These are phyloP conservation scores for Platyrinchus mystaceus DNA, from an alignment of 2,797 vertebrate genomes.

Conservation along the genomic window DNA sequence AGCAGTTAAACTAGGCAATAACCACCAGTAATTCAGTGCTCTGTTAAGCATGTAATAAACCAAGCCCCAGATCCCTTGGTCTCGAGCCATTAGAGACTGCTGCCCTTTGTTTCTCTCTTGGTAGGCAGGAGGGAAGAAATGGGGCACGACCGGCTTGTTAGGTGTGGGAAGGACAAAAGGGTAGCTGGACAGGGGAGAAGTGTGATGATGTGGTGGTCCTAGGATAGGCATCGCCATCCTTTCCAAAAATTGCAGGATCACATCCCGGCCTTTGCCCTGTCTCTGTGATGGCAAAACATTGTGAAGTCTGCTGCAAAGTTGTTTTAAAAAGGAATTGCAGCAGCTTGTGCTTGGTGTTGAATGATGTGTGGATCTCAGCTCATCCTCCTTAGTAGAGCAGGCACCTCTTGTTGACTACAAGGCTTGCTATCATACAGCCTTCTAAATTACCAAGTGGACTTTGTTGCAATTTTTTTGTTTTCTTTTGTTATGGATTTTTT, in stretches of 20 bases:
- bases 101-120: not conserved
- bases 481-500: not conserved
- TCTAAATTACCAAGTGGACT: not conserved
- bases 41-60: constrained; percentile 57
- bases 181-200: not conserved
- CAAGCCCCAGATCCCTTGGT: not conserved
- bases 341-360: not conserved
- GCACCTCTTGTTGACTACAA: not conserved
- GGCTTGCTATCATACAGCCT: not conserved
- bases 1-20: constrained; percentile 40
- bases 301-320: not conserved
- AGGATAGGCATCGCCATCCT: not conserved
- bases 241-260: not conserved
- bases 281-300: not conserved
- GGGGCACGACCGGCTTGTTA: not conserved
- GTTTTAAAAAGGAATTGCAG: not conserved
- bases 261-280: not conserved
- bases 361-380: rapidly evolving
- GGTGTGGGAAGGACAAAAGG: not conserved
- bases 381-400: not conserved
- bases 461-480: not conserved
- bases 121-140: not conserved
- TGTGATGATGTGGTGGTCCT: not conserved
- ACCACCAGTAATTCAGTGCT: constrained; percentile 54
- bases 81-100: not conserved